Conservation (phyloP, 2,113 vertebrate genomes). For the Chaetodon trifascialis region DNA sequence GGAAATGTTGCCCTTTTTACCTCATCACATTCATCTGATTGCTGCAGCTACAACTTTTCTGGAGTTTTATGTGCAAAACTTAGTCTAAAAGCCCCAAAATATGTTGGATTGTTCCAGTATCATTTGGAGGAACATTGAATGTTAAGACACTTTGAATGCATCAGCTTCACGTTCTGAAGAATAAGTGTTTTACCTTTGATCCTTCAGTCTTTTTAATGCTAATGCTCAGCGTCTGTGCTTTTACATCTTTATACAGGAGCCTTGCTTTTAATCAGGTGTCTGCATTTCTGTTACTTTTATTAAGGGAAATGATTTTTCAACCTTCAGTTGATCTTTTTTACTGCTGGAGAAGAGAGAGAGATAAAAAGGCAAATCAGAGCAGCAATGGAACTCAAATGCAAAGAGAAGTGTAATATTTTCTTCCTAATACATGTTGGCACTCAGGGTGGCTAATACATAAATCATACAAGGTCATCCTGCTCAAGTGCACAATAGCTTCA, state of each 20-base stretch:
- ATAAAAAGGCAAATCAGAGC: constrained; percentile 23
- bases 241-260: neutral
- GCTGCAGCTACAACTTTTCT: neutral
- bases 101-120: neutral
- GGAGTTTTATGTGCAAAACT: neutral
- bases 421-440: constrained; percentile 51
- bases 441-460: constrained; percentile 60
- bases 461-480: constrained; percentile 69
- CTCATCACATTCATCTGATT: neutral
- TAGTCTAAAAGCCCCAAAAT: neutral
- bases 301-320: neutral
- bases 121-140: neutral
- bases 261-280: constrained; percentile 10
- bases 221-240: neutral
- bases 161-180: neutral
- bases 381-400: constrained; percentile 18
- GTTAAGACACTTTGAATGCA: constrained; percentile 1
- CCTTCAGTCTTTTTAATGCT: neutral
- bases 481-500: constrained; percentile 57
- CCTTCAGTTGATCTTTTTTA: neutral
- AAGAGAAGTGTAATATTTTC: constrained; percentile 46
- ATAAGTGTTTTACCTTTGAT: constrained; percentile 4
- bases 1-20: neutral
- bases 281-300: constrained; percentile 13
- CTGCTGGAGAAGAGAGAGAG: constrained; percentile 2